Base-by-base conservation (phyloP, 2,888 invertebrate genomes). In the Netelia virgata region DNA sequence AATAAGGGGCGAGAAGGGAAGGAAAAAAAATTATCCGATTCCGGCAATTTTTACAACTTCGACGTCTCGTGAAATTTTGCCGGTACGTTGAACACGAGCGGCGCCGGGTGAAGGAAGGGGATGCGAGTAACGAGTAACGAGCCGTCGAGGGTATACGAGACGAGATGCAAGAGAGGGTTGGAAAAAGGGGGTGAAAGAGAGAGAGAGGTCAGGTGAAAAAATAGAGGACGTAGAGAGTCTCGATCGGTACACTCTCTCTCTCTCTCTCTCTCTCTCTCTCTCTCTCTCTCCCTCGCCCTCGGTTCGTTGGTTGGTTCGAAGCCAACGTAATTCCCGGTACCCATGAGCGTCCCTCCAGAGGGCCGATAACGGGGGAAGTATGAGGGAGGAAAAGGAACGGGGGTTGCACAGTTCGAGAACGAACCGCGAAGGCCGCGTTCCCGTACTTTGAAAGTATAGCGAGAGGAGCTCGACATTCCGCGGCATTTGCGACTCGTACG, bases 321-420 rank as follows among this genome's bases (percentile, higher is more conserved):
- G 80, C 83, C 83, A 72, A 80, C 66, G 66, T 80, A 76, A 76
- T 79, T 75, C 28, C 78, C 14, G 16, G 18, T 75, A 63, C 43
- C 75, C 74, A 53, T 8, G 36, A 50, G 61, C 53, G 53, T 64
- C 64, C 20, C 75, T 64, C 75, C 75, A 43, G 63, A 63, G 47
- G 50, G 55, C 53, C 73, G 18, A 50, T 41, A 53, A 8, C 66
- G 11, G 41, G 11, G 77, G 36, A 28, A 28, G 28, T 28, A 28
- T 3, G 28, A 28, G 43, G 23, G 3, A 63, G 28, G 43, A 28
- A 28, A 3, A 3, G 11, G 53, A 28, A 16, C 20, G 41, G 43
- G 43, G n/a, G 36, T 43, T 9, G 78, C 16, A 20, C 14, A 14
- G 43, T 43, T 43, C 36, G 36, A 36, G 36, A 36, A 36, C 36